Base-by-base conservation (phyloP, 2,113 vertebrate species). In the Thunnus maccoyii region DNA sequence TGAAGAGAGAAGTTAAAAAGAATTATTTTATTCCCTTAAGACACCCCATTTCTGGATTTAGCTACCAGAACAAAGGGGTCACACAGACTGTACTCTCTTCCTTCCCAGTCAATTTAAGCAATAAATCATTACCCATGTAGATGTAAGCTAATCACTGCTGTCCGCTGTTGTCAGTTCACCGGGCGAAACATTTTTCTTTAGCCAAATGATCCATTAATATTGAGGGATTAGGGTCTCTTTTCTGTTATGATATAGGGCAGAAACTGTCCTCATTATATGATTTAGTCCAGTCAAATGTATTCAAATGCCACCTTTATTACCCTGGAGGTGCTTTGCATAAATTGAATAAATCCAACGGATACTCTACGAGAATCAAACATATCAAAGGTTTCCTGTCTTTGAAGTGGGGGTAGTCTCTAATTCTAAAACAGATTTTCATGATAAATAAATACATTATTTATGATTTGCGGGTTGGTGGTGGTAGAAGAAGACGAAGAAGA, bases 371-470 rank as follows among this genome's bases (percentile, higher is more conserved):
- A 94, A 94, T 95, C 94, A 95, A 92, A 95, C 95, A 95, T 95
- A 94, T 95, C 95, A 96, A 95, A 95, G 95, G 92, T 95, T 95
- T 91, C 87, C 93, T 89, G 93, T 95, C 95, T 96, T 96, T 96
- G 95, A 96, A 94, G 95, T 96, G 94, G 89, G 92, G 91, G 84
- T 89, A 90, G 93, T 88, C 82, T 94, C 90, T 95, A 95, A 95
- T 96, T 95, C 94, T 92, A 93, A 95, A 96, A 95, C 94, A 95
- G 94, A 96, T 96, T 95, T 95, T 93, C 92, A 89, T 93, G 95
- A 95, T 96, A 95, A 95, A 95, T 96, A 95, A 93, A 96, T 96
- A 80, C 94, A 96, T 96, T 92, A 96, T 96, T 95, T 95, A 95
- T 96, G 94, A 95, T 93, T 90, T 88, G 84, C 76, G 88, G 89